Conservation (phyloP, 1,140 invertebrate genomes). For the Camponotus pennsylvanicus region DNA sequence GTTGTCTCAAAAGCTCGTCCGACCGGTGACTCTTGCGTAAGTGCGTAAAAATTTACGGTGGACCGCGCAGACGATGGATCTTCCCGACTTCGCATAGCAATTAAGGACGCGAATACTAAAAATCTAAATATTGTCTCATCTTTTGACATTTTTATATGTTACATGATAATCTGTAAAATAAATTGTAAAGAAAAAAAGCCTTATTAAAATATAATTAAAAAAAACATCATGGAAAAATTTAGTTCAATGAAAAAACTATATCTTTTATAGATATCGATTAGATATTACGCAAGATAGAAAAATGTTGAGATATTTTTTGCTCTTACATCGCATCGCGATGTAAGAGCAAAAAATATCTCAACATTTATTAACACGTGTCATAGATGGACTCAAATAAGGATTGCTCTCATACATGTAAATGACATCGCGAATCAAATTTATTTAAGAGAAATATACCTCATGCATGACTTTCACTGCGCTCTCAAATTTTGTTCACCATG, state of each 20-base stretch:
- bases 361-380: slow-evolving; percentile 20
- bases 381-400: slow-evolving; percentile 8
- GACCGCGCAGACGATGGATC: not conserved
- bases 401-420: slow-evolving; percentile 24
- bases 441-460: not conserved
- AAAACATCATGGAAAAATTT: not conserved
- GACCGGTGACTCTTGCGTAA: slow-evolving; percentile 70
- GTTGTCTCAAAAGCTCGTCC: slow-evolving; percentile 65
- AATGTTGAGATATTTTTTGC: too few species aligned
- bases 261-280: not conserved
- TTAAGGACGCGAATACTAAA: not conserved
- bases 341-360: not conserved
- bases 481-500: slow-evolving; percentile 35
- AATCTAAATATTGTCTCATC: slow-evolving; percentile 7
- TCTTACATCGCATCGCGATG: not conserved
- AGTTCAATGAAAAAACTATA: not conserved
- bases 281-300: not conserved
- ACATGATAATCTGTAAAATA: not conserved
- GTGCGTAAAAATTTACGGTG: slow-evolving; percentile 63
- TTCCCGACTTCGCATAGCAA: slow-evolving; percentile 7
- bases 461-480: slow-evolving; percentile 40
- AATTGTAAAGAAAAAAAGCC: not conserved
- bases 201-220: slow-evolving; percentile 11
- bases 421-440: slow-evolving; percentile 47
- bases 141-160: not conserved